Evolutionary conservation across 2,888 invertebrate genomes (phyloP), one percentile per base, ranked within the genome.

Genomic region (Zygogramma bicolorata): DNA sequence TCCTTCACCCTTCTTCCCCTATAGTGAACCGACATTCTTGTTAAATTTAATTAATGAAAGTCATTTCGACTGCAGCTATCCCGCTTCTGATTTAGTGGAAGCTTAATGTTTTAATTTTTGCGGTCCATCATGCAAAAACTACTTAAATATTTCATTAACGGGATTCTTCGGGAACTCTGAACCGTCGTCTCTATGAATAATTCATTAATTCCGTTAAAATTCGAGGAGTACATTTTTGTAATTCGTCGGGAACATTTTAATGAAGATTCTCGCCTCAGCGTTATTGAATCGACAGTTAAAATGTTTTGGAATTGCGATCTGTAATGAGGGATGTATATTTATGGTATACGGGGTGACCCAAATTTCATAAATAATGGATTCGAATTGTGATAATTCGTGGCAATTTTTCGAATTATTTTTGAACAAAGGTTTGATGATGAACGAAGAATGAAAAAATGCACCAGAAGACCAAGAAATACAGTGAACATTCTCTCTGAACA

Each of bases 61-160:
- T 18, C 63, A 63, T 40, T 27, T 53, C 38, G 31, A 53, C 15
- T 46, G 31, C 42, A 25, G 59, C 34, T 13, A 69, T 60, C 60
- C 53, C 62, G 13, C 68, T 49, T 40, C 68, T 75, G 77, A 71
- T 76, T 73, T 74, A 65, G 62, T 67, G 49, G 57, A 49, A 60
- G 77, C 74, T 80, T 78, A 77, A 75, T 72, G 78, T 74, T 78
- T 79, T 80, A 80, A 79, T 80, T 77, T 74, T 71, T 77, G 80
- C 75, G 78, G 73, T 75, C 69, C 74, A 68, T 74, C 73, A 74
- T 72, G 74, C 78, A 75, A 75, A 75, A 79, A 77, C 78, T 75
- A 79, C 77, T 79, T 78, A 78, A 77, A 79, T 79, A 79, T 81
- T 81, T 81, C 81, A 81, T 81, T 80, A 80, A 79, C 79, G 77